Percentiles rank a stretch among this genome's conserved stretches.
phyloP scores from a whole-genome alignment of 2,113 vertebrate species.

The Hippoglossus stenolepis region DNA sequence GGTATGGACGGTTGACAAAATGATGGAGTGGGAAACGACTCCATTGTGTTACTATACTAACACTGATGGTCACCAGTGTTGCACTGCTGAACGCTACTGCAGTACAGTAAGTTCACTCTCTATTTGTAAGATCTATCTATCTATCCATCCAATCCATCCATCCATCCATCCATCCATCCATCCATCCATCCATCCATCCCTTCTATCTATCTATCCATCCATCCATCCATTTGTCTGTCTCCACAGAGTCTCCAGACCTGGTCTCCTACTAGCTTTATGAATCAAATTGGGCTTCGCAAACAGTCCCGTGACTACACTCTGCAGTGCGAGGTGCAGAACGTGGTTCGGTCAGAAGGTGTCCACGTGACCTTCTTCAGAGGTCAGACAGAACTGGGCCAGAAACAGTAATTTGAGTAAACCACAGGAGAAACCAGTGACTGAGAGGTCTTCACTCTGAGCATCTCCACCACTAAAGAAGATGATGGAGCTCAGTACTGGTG shows the following conservation, averaged over 20 bases:
- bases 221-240: neutral
- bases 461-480: conserved; percentile 24
- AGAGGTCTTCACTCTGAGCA: neutral
- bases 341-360: conserved; percentile 57
- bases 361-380: conserved; percentile 53
- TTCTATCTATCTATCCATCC: too few species aligned
- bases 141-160: too few species aligned
- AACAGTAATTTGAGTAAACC: rapidly evolving
- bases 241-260: conserved; percentile 60
- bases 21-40: neutral
- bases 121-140: too few species aligned
- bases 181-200: too few species aligned
- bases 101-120: conserved; percentile 53
- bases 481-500: conserved; percentile 50
- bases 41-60: neutral
- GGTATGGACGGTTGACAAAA: conserved; percentile 24
- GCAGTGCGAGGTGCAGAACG: conserved; percentile 57
- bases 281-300: too few species aligned
- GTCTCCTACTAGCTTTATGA: conserved; percentile 38
- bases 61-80: rapidly evolving
- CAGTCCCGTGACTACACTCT: conserved; percentile 34
- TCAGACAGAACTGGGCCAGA: rapidly evolving
- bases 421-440: neutral
- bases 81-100: conserved; percentile 10
- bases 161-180: too few species aligned